Base-by-base conservation (phyloP, 2,888 invertebrate species). In the Odontomyia ornata region DNA sequence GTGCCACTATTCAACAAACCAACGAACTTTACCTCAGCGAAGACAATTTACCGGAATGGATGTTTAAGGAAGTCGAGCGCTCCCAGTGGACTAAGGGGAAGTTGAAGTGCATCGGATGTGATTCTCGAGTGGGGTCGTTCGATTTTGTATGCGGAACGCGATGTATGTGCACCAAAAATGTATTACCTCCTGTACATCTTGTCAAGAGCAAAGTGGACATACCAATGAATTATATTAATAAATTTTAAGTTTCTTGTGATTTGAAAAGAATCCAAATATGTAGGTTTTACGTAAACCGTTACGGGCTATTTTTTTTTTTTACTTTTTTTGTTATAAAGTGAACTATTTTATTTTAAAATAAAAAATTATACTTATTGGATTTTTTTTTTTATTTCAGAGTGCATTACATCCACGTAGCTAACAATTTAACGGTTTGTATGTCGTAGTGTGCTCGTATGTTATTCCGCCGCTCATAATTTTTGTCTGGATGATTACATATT, bases 11-110 rank as follows among this genome's bases (percentile, higher is more conserved):
- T 47, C 13, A 21, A n/a, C 67, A 76, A 28, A 56, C 64, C 52
- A 72, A 77, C 64, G 78, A 86, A 36, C 81, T 91, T 78, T 91
- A 89, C 81, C 81, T 91, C 57, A 84, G 85, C 77, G 91, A 91
- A 83, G 89, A 90, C n/a, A 83, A 83, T 77, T 82, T 90, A 69
- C 91, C 91, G 0, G 80, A 83, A 18, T 92, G 91, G 91, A 88
- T 91, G 76, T 86, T 83, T 78, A 76, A 80, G 30, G 87, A 85
- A 82, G 84, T 92, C 56, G 89, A 90, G 82, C 84, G 86, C 77
- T 89, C 89, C 79, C 85, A 89, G 71, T 92, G 92, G 92, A 89
- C 89, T 0, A 91, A 90, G 84, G 92, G 92, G n/a, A 91, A 91
- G 86, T 83, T 92, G 36, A 88, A 89, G 79, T 93, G 93, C 84